phyloP scores from a whole-genome alignment of 2,888 invertebrate species.

The Cylindroiulus punctatus region DNA sequence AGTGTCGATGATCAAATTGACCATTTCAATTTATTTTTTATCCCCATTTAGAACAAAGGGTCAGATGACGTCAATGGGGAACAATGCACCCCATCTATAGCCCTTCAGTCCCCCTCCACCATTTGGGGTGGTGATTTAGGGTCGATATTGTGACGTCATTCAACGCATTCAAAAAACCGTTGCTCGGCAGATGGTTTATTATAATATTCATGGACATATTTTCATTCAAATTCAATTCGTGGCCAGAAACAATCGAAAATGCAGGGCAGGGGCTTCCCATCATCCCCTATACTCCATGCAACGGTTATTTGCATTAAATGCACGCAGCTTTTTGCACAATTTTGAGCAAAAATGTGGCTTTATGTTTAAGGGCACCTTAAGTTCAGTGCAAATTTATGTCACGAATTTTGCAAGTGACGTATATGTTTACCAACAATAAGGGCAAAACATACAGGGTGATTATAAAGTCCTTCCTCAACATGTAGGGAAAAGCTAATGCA shows the following conservation, averaged over 20 bases:
- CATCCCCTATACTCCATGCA: not conserved
- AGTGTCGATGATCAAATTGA: no score
- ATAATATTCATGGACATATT: constrained; percentile 30
- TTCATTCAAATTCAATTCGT: constrained; percentile 29
- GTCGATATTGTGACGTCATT: constrained; percentile 26
- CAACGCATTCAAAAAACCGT: constrained; percentile 9
- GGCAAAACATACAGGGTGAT: no score
- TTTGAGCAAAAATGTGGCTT: not conserved
- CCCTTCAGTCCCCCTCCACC: not conserved
- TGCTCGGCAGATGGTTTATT: constrained; percentile 38
- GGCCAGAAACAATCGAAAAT: constrained; percentile 31
- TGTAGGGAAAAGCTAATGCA: no score
- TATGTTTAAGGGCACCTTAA: not conserved
- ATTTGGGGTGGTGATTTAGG: no score
- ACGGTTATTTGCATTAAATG: not conserved
- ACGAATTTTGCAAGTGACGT: no score
- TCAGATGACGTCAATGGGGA: not conserved
- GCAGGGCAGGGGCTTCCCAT: not conserved
- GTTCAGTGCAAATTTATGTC: not conserved
- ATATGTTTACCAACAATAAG: not conserved
- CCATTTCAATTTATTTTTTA: no score
- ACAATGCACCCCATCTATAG: not conserved
- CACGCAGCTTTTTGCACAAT: no score
- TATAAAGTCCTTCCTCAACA: no score
- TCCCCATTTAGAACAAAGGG: no score